These are phyloP conservation scores for Mamestra brassicae DNA, from an alignment of 2,888 invertebrate genomes.

Conservation along the genomic window DNA sequence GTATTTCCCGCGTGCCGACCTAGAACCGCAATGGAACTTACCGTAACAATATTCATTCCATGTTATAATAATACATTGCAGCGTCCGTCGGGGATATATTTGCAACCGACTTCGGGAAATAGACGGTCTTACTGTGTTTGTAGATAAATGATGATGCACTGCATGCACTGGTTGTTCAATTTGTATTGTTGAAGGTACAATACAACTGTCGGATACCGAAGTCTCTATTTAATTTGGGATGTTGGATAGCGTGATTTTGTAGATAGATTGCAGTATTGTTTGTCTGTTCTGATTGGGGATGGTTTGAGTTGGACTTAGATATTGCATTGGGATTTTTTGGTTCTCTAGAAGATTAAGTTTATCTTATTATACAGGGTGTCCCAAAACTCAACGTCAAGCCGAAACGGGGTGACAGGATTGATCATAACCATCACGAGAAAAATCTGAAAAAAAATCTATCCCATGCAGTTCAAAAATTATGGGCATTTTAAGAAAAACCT, in stretches of 20 bases:
- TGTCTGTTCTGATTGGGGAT: conserved; percentile 2
- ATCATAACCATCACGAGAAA: too few species aligned
- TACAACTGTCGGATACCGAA: conserved; percentile 22
- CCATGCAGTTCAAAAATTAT: too few species aligned
- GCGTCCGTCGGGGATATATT: conserved; percentile 46
- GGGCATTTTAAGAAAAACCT: too few species aligned
- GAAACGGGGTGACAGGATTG: too few species aligned
- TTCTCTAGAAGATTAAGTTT: background rate
- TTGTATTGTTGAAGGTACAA: conserved; percentile 36
- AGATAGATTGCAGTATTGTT: conserved; percentile 20
- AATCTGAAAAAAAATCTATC: too few species aligned
- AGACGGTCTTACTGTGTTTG: conserved; percentile 40
- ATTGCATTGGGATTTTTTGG: background rate
- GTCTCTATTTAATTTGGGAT: conserved; percentile 19
- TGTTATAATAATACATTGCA: conserved; percentile 43
- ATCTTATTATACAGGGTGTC: too few species aligned
- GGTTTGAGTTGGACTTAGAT: background rate
- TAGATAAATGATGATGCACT: conserved; percentile 52
- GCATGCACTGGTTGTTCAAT: conserved; percentile 47
- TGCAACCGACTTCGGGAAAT: conserved; percentile 48
- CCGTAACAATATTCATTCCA: conserved; percentile 46
- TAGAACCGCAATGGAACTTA: conserved; percentile 35
- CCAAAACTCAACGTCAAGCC: too few species aligned
- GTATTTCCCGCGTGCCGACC: conserved; percentile 31
- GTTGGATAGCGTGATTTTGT: conserved; percentile 15